Conservation (phyloP, 2,797 vertebrate species). For the Coregonus sp. region DNA sequence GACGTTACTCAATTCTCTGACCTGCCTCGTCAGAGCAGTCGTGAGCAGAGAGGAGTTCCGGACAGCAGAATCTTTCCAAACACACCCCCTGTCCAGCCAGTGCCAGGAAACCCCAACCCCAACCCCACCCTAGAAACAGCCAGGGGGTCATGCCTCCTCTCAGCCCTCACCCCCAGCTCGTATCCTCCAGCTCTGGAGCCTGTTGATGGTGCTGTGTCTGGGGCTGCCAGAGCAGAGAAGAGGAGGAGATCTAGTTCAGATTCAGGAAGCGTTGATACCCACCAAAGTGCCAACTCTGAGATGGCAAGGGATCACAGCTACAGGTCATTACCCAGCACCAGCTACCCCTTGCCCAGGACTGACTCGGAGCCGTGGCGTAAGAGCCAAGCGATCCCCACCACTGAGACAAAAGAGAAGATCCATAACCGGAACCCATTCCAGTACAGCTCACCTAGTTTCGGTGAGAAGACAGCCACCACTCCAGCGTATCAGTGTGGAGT, state of each 20-base stretch:
- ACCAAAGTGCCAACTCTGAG: slow-evolving; percentile 21
- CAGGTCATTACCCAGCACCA: slow-evolving; percentile 26
- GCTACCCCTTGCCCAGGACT: slow-evolving; percentile 37
- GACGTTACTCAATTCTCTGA: slow-evolving; percentile 24
- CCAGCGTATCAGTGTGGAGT: slow-evolving; percentile 34
- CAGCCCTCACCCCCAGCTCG: slow-evolving; percentile 40
- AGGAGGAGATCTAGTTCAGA: slow-evolving; percentile 14
- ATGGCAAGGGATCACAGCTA: slow-evolving; percentile 26
- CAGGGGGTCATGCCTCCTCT: slow-evolving; percentile 23
- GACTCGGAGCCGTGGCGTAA: slow-evolving; percentile 68
- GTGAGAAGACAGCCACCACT: slow-evolving; percentile 34
- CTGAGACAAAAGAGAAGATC: slow-evolving; percentile 45
- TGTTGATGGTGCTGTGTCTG: slow-evolving; percentile 60
- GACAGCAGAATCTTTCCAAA: slow-evolving; percentile 8
- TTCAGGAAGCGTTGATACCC: slow-evolving; percentile 17
- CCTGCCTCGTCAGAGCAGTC: slow-evolving; percentile 15
- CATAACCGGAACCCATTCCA: slow-evolving; percentile 62
- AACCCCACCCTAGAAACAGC: slow-evolving; percentile 4
- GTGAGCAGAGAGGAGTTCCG: slow-evolving; percentile 18
- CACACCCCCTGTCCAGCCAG: slow-evolving; percentile 14
- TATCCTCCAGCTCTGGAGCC: slow-evolving; percentile 52
- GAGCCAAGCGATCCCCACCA: slow-evolving; percentile 64
- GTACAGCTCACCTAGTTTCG: slow-evolving; percentile 60
- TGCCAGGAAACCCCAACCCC: slow-evolving; percentile 13
- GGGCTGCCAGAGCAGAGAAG: slow-evolving; percentile 47